Conservation (phyloP, 2,888 invertebrate genomes). For the Erebia aethiops region DNA sequence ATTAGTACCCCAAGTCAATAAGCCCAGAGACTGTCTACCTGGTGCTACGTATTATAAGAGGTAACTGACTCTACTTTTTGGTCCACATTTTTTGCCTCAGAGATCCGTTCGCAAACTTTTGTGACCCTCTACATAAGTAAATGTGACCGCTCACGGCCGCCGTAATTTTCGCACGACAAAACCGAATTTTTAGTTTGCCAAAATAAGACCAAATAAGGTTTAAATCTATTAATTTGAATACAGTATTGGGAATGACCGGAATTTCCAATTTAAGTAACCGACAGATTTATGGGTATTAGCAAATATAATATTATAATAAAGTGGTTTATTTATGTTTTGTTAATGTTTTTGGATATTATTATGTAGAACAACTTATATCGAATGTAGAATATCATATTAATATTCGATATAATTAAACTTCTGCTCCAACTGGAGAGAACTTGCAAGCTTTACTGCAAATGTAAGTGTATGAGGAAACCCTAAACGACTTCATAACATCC, state of each 20-base stretch:
- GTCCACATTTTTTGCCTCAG: conserved; percentile 3
- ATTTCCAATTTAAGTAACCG: background rate
- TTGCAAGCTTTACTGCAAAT: no score
- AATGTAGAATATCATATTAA: no score
- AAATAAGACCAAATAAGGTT: background rate
- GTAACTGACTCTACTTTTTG: background rate
- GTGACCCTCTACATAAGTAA: conserved; percentile 10
- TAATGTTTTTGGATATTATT: no score
- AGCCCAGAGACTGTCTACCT: background rate
- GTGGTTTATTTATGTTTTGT: no score
- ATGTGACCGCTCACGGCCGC: background rate
- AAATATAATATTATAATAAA: no score
- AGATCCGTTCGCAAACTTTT: background rate
- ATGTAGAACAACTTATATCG: no score
- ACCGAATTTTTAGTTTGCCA: conserved; percentile 1
- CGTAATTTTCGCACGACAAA: background rate
- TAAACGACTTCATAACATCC: no score
- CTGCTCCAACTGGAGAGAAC: no score
- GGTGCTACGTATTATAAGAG: background rate
- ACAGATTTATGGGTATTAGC: background rate
- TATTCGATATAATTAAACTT: no score
- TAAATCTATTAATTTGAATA: background rate
- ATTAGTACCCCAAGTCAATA: background rate
- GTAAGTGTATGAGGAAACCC: no score
- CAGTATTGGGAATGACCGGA: background rate